phyloP scores from a whole-genome alignment of 2,797 vertebrate species.

The Hippocampus kuda region DNA sequence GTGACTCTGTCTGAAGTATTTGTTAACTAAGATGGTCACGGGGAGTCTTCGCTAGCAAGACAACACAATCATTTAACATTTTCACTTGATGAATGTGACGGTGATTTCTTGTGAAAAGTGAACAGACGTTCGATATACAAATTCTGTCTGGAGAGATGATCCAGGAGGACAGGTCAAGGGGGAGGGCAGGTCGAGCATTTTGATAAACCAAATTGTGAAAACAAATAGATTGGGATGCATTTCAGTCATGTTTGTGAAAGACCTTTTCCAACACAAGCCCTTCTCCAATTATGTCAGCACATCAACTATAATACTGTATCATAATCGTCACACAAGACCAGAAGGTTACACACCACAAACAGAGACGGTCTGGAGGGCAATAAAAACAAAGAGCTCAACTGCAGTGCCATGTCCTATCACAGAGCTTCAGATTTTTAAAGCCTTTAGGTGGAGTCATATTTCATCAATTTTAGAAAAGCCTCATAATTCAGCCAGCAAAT shows the following conservation, averaged over 20 bases:
- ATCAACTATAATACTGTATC: not conserved
- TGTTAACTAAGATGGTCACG: not conserved
- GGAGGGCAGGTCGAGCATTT: not conserved
- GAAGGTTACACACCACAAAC: not conserved
- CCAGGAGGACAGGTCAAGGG: not conserved
- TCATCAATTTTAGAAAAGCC: conserved; percentile 44
- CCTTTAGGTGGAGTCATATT: conserved; percentile 14
- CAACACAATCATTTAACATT: not conserved
- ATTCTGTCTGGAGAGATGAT: not conserved
- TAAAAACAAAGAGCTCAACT: conserved; percentile 4
- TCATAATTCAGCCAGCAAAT: conserved; percentile 44
- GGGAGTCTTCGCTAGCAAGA: not conserved
- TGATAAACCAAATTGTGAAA: not conserved
- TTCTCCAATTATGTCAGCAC: not conserved
- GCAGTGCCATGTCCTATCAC: conserved; percentile 12
- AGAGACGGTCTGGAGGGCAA: not conserved
- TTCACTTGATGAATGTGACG: not conserved
- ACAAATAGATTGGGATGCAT: not conserved
- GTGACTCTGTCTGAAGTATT: too few species aligned
- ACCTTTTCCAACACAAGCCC: not conserved
- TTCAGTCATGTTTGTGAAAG: not conserved
- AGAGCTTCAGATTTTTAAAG: conserved; percentile 13
- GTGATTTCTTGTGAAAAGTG: not conserved
- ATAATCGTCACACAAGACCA: not conserved
- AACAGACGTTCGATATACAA: not conserved